Base-by-base conservation (phyloP, 2,888 invertebrate species). In the Parnassius smintheus region DNA sequence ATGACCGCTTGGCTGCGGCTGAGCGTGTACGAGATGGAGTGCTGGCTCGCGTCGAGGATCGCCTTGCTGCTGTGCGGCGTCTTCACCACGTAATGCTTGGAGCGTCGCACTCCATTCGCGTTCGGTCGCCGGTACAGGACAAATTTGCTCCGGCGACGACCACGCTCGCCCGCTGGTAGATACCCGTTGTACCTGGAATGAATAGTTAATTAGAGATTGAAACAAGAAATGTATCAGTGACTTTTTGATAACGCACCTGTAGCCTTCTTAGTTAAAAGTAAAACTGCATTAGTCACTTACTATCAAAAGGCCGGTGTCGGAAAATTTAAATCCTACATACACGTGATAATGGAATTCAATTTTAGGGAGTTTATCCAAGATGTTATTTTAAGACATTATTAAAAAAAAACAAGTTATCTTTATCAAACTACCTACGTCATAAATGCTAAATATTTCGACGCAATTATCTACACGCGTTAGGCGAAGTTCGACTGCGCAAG, bases 1-100 rank as follows among this genome's bases (percentile, higher is more conserved):
- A 99, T 98, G 77, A 99, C 98, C 61, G 98, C 98, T 92, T 99
- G 98, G 83, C 96, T 98, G 84, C 98, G 94, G 75, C 97, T 97
- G 78, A 99, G 94, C 68, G 99, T 99, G 90, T 98, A 99, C 49
- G 98, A 98, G 87, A 99, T 98, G 73, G 97, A 98, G 92, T 99
- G 98, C 87, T 98, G 98, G 82, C 95, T 96, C 70, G 96, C 95
- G 89, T 99, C 97, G 81, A 98, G 94, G 80, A 99, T 98, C 68
- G 98, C 98, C 93, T 98, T 96, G 79, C 98, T 97, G 82, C 96
- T 96, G 91, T 98, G 98, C 61, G 98, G 98, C 60, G 98, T 98
- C 92, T 97, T 97, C 73, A 99, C 98, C 73, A 98, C 96, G 88
- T 99, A 99, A 90, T 98, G 98, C 86, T 97, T 97, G 69, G 97